Evolutionary conservation across 2,113 vertebrate genomes (phyloP), one percentile per base, ranked within the genome.

Genomic region (Hippoglossus stenolepis): DNA sequence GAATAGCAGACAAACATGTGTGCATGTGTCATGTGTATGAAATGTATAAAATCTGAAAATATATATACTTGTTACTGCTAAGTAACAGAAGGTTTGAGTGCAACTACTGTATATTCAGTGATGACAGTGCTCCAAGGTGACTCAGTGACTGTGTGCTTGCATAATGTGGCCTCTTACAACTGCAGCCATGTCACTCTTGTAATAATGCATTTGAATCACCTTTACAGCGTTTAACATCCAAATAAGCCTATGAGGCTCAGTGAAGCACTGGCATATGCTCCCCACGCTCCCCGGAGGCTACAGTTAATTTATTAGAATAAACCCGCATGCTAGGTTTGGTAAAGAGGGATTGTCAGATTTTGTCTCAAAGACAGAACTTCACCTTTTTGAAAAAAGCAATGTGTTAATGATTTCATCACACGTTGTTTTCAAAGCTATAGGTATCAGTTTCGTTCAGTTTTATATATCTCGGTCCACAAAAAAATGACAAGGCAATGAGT

Each of bases 171-270:
- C 65, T 69, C 83, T 59, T 60, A 47, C 75, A 45, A 68, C 75
- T 71, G 71, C 70, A 70, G 45, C 38, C 8, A 49, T 57, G 67
- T 82, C 69, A 61, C 62, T 38, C 28, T 68, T 31, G 61, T 68
- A 57, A 73, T 84, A 73, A 79, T 83, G 65, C 60, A 78, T 89
- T 57, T 82, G 77, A 83, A 86, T 75, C 77, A 75, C 73, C 60
- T 73, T 81, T 63, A 56, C 49, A 81, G 73, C 73, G 70, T 61
- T 71, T 67, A 66, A 53, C 68, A 82, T 89, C 74, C 70, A 68
- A 75, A 82, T 78, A 63, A 76, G 72, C 76, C 62, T 73, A 51
- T 67, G 57, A 54, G 70, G 23, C 73, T 82, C 77, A 71, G 69
- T 57, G 62, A 69, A 80, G 65, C 67, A 61, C 45, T 60, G 64